Evolutionary conservation across 2,797 vertebrate genomes (phyloP).

Genomic region (Lagodon rhomboides): DNA sequence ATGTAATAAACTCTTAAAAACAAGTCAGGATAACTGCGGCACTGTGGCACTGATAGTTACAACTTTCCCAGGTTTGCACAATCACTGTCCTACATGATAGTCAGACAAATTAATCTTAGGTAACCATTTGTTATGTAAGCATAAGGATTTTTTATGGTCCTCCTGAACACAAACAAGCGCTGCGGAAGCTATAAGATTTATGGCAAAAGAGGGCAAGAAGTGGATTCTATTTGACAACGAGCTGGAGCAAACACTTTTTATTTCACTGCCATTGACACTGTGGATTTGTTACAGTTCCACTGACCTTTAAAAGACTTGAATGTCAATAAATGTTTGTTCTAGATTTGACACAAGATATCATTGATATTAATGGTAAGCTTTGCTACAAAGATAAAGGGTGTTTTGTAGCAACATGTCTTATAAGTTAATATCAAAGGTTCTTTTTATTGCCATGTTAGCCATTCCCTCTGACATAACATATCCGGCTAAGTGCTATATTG

Average conservation of each 20-base stretch:
- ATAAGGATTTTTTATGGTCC: neutral
- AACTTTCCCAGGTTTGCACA: neutral
- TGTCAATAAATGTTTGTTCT: conserved; percentile 7
- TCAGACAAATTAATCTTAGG: neutral
- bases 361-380: conserved; percentile 6
- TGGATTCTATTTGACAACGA: conserved; percentile 13
- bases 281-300: neutral
- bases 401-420: neutral
- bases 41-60: too few relatives aligned
- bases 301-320: conserved; percentile 11
- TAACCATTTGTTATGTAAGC: neutral
- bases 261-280: neutral
- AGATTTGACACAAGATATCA: conserved; percentile 4
- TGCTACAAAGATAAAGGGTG: conserved; percentile 31
- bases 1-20: too few relatives aligned
- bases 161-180: neutral
- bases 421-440: conserved; percentile 33
- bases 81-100: neutral
- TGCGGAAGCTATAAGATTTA: neutral
- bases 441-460: conserved; percentile 22
- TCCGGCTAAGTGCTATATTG: neutral
- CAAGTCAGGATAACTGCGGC: too few relatives aligned
- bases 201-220: neutral
- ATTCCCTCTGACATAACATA: neutral
- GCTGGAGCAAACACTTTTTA: neutral